Conservation (phyloP, 2,797 vertebrate species). For the Acanthurus leucopareius region DNA sequence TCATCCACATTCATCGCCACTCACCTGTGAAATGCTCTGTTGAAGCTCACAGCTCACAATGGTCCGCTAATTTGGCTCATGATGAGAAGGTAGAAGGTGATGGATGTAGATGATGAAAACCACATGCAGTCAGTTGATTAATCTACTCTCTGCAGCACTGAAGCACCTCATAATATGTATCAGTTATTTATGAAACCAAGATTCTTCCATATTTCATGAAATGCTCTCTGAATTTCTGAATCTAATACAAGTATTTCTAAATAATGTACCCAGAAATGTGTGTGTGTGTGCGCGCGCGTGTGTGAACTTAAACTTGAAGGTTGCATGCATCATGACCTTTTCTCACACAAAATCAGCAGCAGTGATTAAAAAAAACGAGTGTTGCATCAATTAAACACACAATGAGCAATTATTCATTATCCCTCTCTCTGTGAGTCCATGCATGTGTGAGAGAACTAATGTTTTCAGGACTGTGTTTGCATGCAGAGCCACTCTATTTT, state of each 20-base stretch:
- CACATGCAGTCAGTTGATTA: conserved; percentile 21
- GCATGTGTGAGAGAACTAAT: not conserved
- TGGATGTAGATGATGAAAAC: conserved; percentile 38
- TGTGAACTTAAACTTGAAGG: not conserved
- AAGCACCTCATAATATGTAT: conserved; percentile 3
- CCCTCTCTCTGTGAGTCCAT: not conserved
- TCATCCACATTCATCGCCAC: conserved; percentile 17
- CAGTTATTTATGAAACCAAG: not conserved
- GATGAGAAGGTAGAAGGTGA: conserved; percentile 23
- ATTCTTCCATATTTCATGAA: not conserved
- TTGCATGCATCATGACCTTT: not conserved
- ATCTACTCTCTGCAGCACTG: conserved; percentile 5
- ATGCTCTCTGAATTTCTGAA: not conserved
- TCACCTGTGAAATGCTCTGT: conserved; percentile 19
- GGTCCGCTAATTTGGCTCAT: conserved; percentile 34
- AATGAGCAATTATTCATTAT: conserved; percentile 12
- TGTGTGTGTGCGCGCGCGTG: not conserved
- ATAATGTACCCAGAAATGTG: not conserved
- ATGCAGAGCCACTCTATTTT: not conserved
- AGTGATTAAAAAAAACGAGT: no score
- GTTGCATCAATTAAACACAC: not conserved
- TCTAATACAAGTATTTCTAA: not conserved
- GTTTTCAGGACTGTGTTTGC: conserved; percentile 5
- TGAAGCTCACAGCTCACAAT: conserved; percentile 16
- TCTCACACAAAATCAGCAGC: not conserved